Percentiles rank a stretch among this genome's conserved stretches.
Evolutionary conservation across 2,888 invertebrate genomes (phyloP).

Genomic region (Yponomeuta cagnagella): DNA sequence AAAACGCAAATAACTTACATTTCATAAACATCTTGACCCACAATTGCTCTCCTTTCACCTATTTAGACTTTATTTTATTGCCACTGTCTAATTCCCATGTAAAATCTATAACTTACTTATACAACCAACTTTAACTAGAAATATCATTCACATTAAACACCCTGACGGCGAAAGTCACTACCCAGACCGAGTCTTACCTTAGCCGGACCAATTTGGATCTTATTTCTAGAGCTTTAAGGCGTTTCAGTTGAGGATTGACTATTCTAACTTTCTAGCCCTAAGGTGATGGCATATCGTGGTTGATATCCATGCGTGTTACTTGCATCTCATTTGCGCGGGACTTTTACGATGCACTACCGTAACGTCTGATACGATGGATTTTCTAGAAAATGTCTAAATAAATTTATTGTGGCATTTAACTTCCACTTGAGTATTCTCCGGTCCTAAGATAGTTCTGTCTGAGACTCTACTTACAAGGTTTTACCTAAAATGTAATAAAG

Average conservation of each 20-base stretch:
- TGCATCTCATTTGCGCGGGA: constrained; percentile 3
- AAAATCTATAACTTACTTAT: neutral
- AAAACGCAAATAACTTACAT: too few relatives aligned
- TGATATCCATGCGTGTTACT: neutral
- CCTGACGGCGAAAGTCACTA: constrained; percentile 1
- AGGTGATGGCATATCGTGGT: neutral
- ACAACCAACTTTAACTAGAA: constrained; percentile 3
- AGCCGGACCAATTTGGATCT: neutral
- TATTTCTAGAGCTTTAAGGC: neutral
- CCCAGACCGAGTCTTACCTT: neutral
- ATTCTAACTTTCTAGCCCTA: constrained; percentile 4
- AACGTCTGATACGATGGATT: too few relatives aligned
- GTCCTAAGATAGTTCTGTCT: too few relatives aligned
- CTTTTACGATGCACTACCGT: neutral
- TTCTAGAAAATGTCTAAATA: too few relatives aligned
- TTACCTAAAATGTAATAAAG: too few relatives aligned
- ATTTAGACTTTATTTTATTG: neutral
- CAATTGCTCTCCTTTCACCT: neutral
- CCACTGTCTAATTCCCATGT: neutral
- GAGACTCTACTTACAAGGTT: too few relatives aligned
- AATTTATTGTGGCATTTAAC: neutral
- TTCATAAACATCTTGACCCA: too few relatives aligned
- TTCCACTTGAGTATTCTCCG: neutral
- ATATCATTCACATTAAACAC: constrained; percentile 2
- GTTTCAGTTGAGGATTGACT: neutral